These are phyloP conservation scores for Drosophila nikananu DNA, from an alignment of 1,140 invertebrate species.

Conservation along the genomic window DNA sequence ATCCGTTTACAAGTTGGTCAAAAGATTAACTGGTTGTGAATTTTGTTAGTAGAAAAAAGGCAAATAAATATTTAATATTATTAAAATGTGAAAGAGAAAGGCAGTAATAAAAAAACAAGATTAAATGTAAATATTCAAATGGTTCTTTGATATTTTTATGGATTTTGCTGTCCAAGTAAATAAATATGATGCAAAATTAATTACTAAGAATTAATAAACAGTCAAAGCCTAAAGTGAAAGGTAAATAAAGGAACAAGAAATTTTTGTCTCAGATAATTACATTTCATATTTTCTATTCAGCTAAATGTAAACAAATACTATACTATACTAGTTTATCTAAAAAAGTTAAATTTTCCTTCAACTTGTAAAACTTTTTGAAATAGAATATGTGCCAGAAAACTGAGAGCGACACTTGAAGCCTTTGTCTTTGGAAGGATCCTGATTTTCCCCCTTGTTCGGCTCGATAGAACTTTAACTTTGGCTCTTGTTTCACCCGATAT, in stretches of 20 bases:
- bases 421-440: background rate
- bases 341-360: too few relatives aligned
- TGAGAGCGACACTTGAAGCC: background rate
- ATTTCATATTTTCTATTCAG: background rate
- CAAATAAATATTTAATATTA: background rate
- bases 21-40: background rate
- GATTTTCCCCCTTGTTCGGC: background rate
- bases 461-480: slow-evolving; percentile 7
- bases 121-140: background rate
- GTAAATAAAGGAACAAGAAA: background rate
- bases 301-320: background rate
- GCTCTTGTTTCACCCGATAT: background rate
- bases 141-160: background rate
- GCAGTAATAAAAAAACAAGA: background rate
- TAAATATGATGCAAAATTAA: background rate
- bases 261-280: background rate
- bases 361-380: background rate
- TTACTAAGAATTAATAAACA: too few relatives aligned
- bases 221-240: background rate
- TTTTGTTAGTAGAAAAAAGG: background rate
- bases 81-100: background rate
- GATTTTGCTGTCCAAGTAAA: background rate
- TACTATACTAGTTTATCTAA: too few relatives aligned
- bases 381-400: background rate
- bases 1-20: background rate